Percentiles rank a stretch among this genome's conserved stretches.
Evolutionary conservation across 1,140 invertebrate genomes (phyloP).

Genomic region (Drosophila albomicans): DNA sequence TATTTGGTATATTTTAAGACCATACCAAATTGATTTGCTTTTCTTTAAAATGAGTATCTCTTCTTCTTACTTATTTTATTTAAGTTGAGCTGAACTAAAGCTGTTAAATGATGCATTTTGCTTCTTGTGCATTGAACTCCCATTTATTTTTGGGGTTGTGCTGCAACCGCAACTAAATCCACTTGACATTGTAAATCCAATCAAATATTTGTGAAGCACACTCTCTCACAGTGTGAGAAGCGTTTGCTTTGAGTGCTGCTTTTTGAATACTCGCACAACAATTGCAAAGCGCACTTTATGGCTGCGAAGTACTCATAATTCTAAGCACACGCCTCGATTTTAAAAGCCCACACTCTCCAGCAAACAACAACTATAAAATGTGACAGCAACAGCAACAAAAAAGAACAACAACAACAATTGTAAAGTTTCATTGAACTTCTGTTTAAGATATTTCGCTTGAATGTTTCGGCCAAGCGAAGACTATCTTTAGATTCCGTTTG

Average conservation of each 20-base stretch:
- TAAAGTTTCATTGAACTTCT: slow-evolving; percentile 66
- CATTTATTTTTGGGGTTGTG: not conserved
- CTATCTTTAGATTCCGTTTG: slow-evolving; percentile 55
- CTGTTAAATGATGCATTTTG: no score
- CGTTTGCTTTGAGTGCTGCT: not conserved
- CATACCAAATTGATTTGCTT: no score
- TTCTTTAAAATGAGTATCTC: no score
- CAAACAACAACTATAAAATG: slow-evolving; percentile 19
- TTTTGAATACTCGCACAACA: not conserved
- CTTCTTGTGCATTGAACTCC: not conserved
- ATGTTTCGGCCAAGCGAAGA: slow-evolving; percentile 53
- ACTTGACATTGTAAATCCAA: not conserved
- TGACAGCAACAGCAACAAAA: slow-evolving; percentile 11
- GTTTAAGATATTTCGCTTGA: slow-evolving; percentile 51
- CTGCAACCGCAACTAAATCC: not conserved
- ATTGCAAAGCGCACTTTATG: slow-evolving; percentile 12
- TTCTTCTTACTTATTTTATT: no score
- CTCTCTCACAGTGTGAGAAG: not conserved
- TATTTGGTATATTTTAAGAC: no score
- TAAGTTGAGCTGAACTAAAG: no score
- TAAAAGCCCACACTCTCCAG: slow-evolving; percentile 12
- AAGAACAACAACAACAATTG: slow-evolving; percentile 44
- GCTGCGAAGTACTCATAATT: slow-evolving; percentile 36
- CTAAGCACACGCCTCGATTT: slow-evolving; percentile 30
- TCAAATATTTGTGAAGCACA: slow-evolving; percentile 1